Evolutionary conservation across 2,113 vertebrate species (phyloP), one percentile per base, ranked within the genome.

Genomic region (Dipodomys merriami): DNA sequence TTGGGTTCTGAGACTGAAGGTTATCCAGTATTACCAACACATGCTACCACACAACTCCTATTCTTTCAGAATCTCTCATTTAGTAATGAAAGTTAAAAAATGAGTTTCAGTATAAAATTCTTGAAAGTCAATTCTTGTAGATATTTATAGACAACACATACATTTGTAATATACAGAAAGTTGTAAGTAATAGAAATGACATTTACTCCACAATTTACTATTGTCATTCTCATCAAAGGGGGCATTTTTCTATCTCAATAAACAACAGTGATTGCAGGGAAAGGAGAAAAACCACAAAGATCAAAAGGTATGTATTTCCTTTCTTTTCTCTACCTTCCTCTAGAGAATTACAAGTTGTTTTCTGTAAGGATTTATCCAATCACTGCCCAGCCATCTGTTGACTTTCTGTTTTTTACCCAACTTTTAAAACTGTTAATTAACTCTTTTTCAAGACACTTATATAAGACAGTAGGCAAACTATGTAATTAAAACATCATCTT

Each of bases 391-490:
- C 89, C 91, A 96, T 91, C 94, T 91, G 90, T 64, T 86, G 71
- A 79, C 69, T 79, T 91, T 89, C 88, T 82, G 77, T 82, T 93
- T 90, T 76, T 67, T 25, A 86, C 33, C 25, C 85, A 94, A 90
- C n/a, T 90, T 96, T 76, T 90, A 39, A 94, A 95, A 76, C 79
- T 97, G 68, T 86, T 95, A 91, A 95, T 95, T 96, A 96, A 96
- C 88, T 93, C 78, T 20, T 95, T 93, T 95, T 91, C 78, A 90
- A 96, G 78, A 93, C 44, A 88, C 73, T 91, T 93, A 95, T 20
- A 94, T 87, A 89, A 94, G 49, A 90, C 71, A 25, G 18, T 90
- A 94, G 78, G 90, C 69, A 96, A 95, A 91, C 27, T 64, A 91
- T 74, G 74, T 80, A 94, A 93, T 93, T 94, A 95, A 96, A 97